phyloP scores from a whole-genome alignment of 2,113 vertebrate species.

The Prochilodus magdalenae region DNA sequence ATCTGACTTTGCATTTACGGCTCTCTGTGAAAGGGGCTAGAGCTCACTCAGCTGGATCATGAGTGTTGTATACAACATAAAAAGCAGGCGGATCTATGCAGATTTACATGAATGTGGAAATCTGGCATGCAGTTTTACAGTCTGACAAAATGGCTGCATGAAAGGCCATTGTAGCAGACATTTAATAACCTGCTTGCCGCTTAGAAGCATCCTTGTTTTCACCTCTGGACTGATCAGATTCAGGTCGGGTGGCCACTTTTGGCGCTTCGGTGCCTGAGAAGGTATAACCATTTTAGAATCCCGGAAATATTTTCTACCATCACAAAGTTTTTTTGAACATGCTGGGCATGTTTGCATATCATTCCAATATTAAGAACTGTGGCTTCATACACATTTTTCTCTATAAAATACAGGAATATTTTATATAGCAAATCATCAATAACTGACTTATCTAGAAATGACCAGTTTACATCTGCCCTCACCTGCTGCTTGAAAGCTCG shows the following conservation, averaged over 20 bases:
- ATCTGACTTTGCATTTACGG: too few species aligned
- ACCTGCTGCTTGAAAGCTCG: slow-evolving; percentile 24
- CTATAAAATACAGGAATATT: background rate
- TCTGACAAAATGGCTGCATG: background rate
- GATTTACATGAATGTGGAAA: background rate
- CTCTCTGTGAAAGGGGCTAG: background rate
- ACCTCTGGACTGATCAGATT: slow-evolving; percentile 84
- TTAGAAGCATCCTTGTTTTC: slow-evolving; percentile 83
- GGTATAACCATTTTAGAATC: slow-evolving; percentile 25
- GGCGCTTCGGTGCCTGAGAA: slow-evolving; percentile 81
- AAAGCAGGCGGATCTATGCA: background rate
- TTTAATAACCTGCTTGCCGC: slow-evolving; percentile 74
- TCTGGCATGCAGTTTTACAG: slow-evolving; percentile 27
- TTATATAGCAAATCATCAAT: background rate
- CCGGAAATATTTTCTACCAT: background rate
- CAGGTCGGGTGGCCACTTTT: slow-evolving; percentile 79
- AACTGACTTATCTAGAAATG: background rate
- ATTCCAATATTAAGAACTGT: background rate
- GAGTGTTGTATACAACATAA: background rate
- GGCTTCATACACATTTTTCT: too few species aligned
- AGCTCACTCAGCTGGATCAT: background rate
- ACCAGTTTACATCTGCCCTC: background rate
- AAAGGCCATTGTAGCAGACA: background rate
- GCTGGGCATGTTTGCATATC: background rate
- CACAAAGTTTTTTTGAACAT: background rate